phyloP scores from a whole-genome alignment of 30 jellyfish, hydroid and myxozoan species.

The Euphysa ruthae region DNA sequence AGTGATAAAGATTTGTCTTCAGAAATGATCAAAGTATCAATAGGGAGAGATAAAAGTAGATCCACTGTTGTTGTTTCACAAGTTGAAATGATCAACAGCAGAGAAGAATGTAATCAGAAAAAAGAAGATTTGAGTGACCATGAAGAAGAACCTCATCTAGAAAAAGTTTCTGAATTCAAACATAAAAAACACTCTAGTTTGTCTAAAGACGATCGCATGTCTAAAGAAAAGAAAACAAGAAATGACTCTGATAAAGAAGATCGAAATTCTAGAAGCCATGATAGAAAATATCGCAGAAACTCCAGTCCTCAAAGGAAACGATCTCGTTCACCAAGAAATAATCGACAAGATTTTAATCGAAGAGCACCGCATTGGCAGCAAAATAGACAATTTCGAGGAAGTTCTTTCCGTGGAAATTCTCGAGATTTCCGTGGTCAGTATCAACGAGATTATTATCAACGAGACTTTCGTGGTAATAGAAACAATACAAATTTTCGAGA shows the following conservation, averaged over 20 bases:
- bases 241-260: neutral
- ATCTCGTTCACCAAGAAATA: neutral
- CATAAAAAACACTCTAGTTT: neutral
- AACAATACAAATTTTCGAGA: too few relatives aligned
- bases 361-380: neutral
- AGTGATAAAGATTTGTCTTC: too few relatives aligned
- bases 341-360: neutral
- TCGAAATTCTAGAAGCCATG: neutral
- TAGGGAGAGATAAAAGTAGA: conserved; percentile 3
- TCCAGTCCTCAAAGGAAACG: neutral
- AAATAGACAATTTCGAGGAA: neutral
- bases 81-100: neutral
- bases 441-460: neutral
- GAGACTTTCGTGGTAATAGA: too few relatives aligned
- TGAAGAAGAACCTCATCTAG: neutral
- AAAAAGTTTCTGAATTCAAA: neutral
- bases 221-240: too few relatives aligned
- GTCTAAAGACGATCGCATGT: neutral
- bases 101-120: neutral
- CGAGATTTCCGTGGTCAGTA: neutral
- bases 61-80: conserved; percentile 1
- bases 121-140: neutral
- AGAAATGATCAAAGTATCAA: neutral
- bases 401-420: neutral
- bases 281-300: neutral